phyloP scores from a whole-genome alignment of 2,113 vertebrate species.

The Xyrauchen texanus region DNA sequence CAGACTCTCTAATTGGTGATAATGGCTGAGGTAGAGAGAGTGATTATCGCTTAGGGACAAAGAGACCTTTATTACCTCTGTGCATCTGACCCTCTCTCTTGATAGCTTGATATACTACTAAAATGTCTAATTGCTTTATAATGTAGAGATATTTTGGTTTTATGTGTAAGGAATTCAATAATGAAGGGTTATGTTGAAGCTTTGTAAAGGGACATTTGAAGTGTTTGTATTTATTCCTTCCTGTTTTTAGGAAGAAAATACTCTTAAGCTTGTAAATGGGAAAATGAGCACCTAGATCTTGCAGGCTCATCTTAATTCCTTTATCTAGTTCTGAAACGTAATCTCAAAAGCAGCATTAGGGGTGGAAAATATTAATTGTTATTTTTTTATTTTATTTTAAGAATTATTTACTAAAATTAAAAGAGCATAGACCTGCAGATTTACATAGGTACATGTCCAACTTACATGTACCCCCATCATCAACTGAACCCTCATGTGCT shows the following conservation, averaged over 20 bases:
- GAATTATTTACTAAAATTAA: neutral
- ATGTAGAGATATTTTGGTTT: neutral
- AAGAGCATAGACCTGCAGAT: neutral
- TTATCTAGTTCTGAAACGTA: too few species aligned
- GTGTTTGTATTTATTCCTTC: too few species aligned
- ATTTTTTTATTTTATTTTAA: too few species aligned
- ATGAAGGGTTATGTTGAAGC: too few species aligned
- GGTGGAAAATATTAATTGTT: too few species aligned
- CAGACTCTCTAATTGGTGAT: conserved; percentile 46
- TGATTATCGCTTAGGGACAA: conserved; percentile 30
- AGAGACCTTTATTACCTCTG: conserved; percentile 27
- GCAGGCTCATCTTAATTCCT: too few species aligned
- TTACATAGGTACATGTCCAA: conserved; percentile 7
- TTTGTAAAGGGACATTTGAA: too few species aligned
- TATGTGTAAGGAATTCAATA: neutral
- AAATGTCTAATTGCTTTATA: neutral
- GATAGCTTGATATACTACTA: neutral
- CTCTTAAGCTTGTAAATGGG: too few species aligned
- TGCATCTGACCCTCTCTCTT: conserved; percentile 22
- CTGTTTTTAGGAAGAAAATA: too few species aligned
- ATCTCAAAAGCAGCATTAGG: too few species aligned
- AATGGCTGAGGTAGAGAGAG: conserved; percentile 35
- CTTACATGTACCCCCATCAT: neutral
- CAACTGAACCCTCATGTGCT: conserved; percentile 59
- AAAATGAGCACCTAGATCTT: too few species aligned